Evolutionary conservation across 1,140 invertebrate species (phyloP).

Genomic region (Cotesia vestalis): DNA sequence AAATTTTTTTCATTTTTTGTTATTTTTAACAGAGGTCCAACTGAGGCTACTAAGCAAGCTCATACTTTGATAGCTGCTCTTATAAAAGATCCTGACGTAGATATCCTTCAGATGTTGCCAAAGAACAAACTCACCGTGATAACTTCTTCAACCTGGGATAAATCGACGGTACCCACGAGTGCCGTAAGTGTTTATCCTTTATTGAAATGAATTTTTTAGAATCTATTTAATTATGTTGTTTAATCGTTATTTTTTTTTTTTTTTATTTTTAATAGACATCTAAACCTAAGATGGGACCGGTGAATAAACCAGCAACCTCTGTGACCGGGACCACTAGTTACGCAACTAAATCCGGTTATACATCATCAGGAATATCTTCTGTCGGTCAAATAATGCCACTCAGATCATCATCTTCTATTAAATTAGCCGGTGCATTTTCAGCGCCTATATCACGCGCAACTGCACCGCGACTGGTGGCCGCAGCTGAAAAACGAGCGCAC

Average conservation of each 20-base stretch:
- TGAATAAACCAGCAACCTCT: conserved; percentile 55
- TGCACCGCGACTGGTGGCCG: conserved; percentile 67
- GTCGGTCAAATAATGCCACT: conserved; percentile 61
- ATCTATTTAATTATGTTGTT: not conserved
- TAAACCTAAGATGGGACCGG: conserved; percentile 56
- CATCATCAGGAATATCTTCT: conserved; percentile 50
- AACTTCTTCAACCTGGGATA: conserved; percentile 69
- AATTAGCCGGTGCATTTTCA: conserved; percentile 56
- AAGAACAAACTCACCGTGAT: conserved; percentile 70
- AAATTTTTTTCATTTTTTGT: conserved; percentile 25
- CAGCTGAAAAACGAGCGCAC: conserved; percentile 64
- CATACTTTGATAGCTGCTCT: conserved; percentile 85
- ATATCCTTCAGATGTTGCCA: conserved; percentile 85
- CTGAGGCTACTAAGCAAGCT: conserved; percentile 90
- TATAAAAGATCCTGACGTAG: conserved; percentile 92
- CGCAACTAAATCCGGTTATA: conserved; percentile 55
- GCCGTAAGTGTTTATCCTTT: conserved; percentile 47
- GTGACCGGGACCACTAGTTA: conserved; percentile 52
- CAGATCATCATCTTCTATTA: conserved; percentile 56
- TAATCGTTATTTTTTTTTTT: conserved; percentile 14
- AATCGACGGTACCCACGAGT: conserved; percentile 58
- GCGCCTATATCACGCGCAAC: conserved; percentile 62
- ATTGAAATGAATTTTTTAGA: not conserved
- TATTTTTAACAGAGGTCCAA: conserved; percentile 75
- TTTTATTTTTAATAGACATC: conserved; percentile 47